Percentiles rank a stretch among this genome's conserved stretches.
These are phyloP conservation scores for Acromyrmex echinatior DNA, from an alignment of 1,140 invertebrate species.

Conservation along the genomic window DNA sequence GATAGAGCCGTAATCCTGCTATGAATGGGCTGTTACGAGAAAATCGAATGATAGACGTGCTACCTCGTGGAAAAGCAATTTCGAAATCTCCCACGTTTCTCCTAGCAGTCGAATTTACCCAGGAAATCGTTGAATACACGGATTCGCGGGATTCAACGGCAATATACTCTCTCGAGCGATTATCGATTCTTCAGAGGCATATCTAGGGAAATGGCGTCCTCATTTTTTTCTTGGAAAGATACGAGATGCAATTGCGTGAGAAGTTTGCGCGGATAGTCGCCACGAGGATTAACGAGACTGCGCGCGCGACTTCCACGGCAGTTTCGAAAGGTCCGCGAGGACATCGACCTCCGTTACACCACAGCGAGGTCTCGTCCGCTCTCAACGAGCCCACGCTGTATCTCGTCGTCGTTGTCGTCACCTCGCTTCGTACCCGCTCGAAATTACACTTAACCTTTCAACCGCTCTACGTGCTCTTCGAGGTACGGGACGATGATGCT, in stretches of 20 bases:
- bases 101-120: background rate
- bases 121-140: background rate
- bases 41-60: background rate
- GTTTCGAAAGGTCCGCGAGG: slow-evolving; percentile 64
- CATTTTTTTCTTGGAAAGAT: background rate
- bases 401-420: slow-evolving; percentile 54
- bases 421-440: slow-evolving; percentile 53
- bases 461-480: slow-evolving; percentile 51
- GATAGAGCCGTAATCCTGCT: background rate
- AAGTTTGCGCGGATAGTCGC: slow-evolving; percentile 56
- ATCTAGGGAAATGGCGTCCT: background rate
- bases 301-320: slow-evolving; percentile 37
- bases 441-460: slow-evolving; percentile 69
- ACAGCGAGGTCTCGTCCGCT: slow-evolving; percentile 16
- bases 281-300: slow-evolving; percentile 70
- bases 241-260: slow-evolving; percentile 60
- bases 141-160: background rate
- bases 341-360: slow-evolving; percentile 63
- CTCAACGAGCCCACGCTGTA: slow-evolving; percentile 31
- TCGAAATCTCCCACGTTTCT: slow-evolving; percentile 4
- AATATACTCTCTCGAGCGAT: background rate
- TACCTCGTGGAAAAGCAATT: background rate
- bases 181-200: slow-evolving; percentile 3
- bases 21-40: background rate
- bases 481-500: slow-evolving; percentile 34